Percentiles rank a stretch among this genome's conserved stretches.
phyloP scores from a whole-genome alignment of 1,140 invertebrate species.

The Drosophila ambigua region DNA sequence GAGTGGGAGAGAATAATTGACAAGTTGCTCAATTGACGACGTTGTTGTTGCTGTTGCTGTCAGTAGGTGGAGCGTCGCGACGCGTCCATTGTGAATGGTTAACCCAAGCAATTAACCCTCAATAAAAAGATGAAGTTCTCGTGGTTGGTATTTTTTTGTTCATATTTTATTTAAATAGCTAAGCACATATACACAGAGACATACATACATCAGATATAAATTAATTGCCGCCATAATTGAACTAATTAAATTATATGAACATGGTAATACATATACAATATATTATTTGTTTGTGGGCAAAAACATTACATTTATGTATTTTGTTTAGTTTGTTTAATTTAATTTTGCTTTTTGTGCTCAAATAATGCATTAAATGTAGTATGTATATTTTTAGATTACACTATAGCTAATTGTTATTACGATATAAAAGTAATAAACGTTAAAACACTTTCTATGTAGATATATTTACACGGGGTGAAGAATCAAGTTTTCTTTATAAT shows the following conservation, averaged over 20 bases:
- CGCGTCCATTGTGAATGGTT: conserved; percentile 24
- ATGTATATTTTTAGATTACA: conserved; percentile 57
- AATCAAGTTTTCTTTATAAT: conserved; percentile 43
- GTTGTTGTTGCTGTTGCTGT: conserved; percentile 15
- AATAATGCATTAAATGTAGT: conserved; percentile 41
- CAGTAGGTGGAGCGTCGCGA: conserved; percentile 46
- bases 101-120: conserved; percentile 35
- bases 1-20: conserved; percentile 22
- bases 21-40: conserved; percentile 23
- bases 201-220: conserved; percentile 68
- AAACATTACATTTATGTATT: conserved; percentile 42
- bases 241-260: conserved; percentile 64
- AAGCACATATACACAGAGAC: conserved; percentile 47
- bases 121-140: conserved; percentile 1
- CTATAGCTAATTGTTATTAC: conserved; percentile 74
- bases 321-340: conserved; percentile 18
- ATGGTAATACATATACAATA: conserved; percentile 15
- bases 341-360: conserved; percentile 57
- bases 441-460: conserved; percentile 45
- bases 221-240: conserved; percentile 68
- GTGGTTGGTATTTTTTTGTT: conserved; percentile 28
- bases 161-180: conserved; percentile 72
- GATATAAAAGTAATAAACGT: conserved; percentile 74
- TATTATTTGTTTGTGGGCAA: conserved; percentile 45
- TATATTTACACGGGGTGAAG: conserved; percentile 62